phyloP scores from a whole-genome alignment of 2,888 invertebrate species.

The Heteropelma amictum region DNA sequence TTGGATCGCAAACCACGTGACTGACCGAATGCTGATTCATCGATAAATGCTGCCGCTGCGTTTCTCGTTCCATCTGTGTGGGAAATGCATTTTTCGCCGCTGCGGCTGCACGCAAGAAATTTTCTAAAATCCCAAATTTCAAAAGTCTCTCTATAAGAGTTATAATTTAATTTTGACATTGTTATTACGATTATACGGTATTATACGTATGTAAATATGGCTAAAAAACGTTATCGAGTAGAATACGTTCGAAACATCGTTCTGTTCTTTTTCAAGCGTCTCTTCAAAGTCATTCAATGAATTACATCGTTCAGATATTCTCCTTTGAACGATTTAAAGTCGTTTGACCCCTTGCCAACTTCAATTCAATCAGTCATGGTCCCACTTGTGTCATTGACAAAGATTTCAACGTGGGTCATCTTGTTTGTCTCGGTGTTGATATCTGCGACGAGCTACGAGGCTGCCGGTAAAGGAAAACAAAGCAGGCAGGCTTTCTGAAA shows the following conservation, averaged over 20 bases:
- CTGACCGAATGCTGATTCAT: constrained; percentile 27
- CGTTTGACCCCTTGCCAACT: neutral
- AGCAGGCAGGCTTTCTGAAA: no score
- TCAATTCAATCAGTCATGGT: neutral
- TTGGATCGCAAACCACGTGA: neutral
- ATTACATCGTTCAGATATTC: no score
- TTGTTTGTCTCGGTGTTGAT: neutral
- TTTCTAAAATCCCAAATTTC: no score
- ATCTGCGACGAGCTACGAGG: neutral
- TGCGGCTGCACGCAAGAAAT: no score
- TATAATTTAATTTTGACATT: no score
- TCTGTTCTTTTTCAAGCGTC: no score
- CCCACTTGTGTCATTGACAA: neutral
- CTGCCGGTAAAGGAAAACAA: constrained; percentile 15
- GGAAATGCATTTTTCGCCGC: neutral
- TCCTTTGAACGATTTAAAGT: neutral
- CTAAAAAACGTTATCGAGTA: no score
- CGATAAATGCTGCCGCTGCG: constrained; percentile 4
- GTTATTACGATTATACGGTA: no score
- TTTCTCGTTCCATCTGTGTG: neutral
- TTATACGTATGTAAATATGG: no score
- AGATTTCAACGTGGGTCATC: constrained; percentile 30
- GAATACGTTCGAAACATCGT: no score
- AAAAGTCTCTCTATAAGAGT: no score
- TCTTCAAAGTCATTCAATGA: no score